Percentiles rank a stretch among this genome's conserved stretches.
These are phyloP conservation scores for Muscicapa comitata DNA, from an alignment of 2,797 vertebrate genomes.

Conservation along the genomic window DNA sequence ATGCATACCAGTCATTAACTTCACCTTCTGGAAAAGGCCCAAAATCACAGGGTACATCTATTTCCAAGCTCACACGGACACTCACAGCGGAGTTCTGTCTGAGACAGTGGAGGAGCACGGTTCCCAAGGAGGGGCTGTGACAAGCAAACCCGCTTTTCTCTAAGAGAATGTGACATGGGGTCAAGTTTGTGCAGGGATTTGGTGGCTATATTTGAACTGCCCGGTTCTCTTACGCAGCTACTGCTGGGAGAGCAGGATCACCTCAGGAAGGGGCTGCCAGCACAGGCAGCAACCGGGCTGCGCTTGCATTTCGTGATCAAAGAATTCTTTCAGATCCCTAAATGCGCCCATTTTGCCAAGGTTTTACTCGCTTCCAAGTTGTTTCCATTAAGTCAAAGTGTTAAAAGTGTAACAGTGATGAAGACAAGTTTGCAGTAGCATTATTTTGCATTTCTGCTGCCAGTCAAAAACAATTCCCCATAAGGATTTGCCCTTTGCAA, in stretches of 20 bases:
- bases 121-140: neutral
- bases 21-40: neutral
- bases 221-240: neutral
- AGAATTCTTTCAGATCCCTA: neutral
- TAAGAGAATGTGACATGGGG: neutral
- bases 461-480: neutral
- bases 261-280: neutral
- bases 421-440: neutral
- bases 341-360: neutral
- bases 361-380: neutral
- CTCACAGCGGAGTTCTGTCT: rapidly evolving
- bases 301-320: rapidly evolving
- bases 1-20: rapidly evolving
- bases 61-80: rapidly evolving
- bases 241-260: neutral
- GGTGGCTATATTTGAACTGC: conserved; percentile 11
- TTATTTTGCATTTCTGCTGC: neutral
- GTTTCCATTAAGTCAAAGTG: neutral
- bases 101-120: rapidly evolving
- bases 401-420: neutral
- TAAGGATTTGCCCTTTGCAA: neutral
- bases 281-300: neutral
- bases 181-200: neutral
- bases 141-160: neutral
- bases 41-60: rapidly evolving